A percentile compares a stretch with the other conserved stretches of the same genome.
phyloP scores from a whole-genome alignment of 1,140 invertebrate genomes.

The Charaxes varanes region DNA sequence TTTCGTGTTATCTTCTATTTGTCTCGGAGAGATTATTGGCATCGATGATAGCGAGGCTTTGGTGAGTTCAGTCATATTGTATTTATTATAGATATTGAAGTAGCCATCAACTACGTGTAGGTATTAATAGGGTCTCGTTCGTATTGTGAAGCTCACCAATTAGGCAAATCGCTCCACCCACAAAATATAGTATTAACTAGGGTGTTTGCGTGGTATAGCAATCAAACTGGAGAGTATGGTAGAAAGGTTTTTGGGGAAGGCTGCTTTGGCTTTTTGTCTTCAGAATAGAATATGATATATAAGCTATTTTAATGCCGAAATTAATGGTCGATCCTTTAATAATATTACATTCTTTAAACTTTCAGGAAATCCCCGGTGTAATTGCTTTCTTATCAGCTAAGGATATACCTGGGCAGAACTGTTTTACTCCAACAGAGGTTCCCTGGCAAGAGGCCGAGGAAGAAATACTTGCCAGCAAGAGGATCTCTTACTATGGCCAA shows the following conservation, averaged over 20 bases:
- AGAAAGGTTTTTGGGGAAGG: too few species aligned
- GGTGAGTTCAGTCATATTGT: slow-evolving; percentile 59
- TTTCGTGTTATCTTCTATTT: slow-evolving; percentile 76
- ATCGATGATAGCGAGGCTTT: slow-evolving; percentile 77
- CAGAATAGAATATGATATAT: neutral
- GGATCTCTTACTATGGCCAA: slow-evolving; percentile 80
- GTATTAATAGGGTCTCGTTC: neutral
- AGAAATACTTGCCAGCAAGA: slow-evolving; percentile 73
- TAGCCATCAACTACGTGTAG: neutral
- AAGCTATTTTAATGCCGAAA: neutral
- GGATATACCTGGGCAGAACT: slow-evolving; percentile 85
- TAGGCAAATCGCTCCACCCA: too few species aligned
- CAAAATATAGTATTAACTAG: too few species aligned
- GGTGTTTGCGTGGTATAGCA: too few species aligned
- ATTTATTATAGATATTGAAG: too few species aligned
- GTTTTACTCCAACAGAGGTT: slow-evolving; percentile 55
- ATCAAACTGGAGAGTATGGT: too few species aligned
- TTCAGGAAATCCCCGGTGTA: slow-evolving; percentile 80
- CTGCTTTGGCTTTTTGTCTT: too few species aligned
- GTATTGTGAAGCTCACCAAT: too few species aligned
- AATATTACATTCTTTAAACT: neutral
- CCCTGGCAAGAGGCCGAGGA: slow-evolving; percentile 44
- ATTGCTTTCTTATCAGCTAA: slow-evolving; percentile 81
- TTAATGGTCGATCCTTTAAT: neutral
- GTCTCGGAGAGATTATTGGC: slow-evolving; percentile 67